A percentile compares a stretch with the other conserved stretches of the same genome.
These are phyloP conservation scores for Vireo griseus DNA, from an alignment of 2,797 vertebrate genomes.

Conservation along the genomic window DNA sequence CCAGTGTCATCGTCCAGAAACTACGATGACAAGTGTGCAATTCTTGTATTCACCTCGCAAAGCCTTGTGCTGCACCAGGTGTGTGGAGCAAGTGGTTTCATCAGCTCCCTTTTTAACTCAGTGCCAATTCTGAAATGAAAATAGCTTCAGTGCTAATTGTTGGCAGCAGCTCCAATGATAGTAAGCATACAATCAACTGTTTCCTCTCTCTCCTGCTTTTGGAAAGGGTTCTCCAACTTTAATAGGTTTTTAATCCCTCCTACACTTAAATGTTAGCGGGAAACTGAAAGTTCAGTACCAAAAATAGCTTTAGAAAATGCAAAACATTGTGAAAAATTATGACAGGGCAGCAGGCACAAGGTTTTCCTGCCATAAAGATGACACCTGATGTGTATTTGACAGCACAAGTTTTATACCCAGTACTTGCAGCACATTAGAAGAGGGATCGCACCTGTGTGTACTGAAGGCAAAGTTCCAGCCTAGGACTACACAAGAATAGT, in stretches of 20 bases:
- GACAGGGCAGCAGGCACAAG: background rate
- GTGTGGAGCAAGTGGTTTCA: background rate
- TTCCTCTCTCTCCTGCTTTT: background rate
- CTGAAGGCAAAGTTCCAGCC: background rate
- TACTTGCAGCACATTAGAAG: background rate
- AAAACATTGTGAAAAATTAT: background rate
- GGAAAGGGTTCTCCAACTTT: background rate
- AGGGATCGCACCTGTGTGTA: background rate
- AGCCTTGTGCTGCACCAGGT: background rate
- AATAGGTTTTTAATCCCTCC: background rate
- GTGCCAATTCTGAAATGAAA: background rate
- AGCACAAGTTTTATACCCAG: background rate
- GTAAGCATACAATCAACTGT: background rate
- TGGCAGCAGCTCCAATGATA: background rate
- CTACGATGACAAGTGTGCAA: rapidly evolving
- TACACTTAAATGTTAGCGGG: background rate
- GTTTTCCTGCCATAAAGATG: background rate
- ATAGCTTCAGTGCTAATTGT: background rate
- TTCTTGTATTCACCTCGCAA: background rate
- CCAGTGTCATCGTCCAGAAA: background rate
- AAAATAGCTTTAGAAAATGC: background rate
- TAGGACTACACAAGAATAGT: background rate
- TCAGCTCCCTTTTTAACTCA: background rate
- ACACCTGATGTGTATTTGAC: background rate
- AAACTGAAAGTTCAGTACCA: background rate